These are phyloP conservation scores for Fistularia commersonii DNA, from an alignment of 2,797 vertebrate genomes.

Conservation along the genomic window DNA sequence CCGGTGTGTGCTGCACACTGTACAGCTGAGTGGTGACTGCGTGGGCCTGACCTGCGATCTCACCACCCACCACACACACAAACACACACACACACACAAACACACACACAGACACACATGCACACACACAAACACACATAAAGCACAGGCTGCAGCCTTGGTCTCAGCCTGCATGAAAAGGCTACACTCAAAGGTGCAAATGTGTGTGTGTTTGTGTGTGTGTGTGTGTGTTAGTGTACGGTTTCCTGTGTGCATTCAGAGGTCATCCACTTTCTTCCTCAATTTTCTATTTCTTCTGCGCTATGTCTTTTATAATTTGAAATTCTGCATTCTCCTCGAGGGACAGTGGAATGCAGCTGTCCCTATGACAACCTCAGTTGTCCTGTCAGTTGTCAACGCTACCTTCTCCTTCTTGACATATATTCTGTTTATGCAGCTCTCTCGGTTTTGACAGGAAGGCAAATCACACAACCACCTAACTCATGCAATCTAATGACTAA, in stretches of 20 bases:
- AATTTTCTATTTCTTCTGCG: constrained; percentile 15
- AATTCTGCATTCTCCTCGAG: constrained; percentile 55
- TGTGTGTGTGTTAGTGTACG: constrained; percentile 1
- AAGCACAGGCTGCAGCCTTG: constrained; percentile 38
- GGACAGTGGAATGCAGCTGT: constrained; percentile 55
- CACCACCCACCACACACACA: constrained; percentile 64
- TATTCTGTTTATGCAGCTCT: constrained; percentile 30
- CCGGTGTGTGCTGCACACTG: constrained; percentile 54
- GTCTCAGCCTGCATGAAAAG: constrained; percentile 41
- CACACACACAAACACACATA: neutral
- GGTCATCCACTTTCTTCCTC: constrained; percentile 36
- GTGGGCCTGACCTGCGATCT: constrained; percentile 77
- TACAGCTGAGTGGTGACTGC: constrained; percentile 72
- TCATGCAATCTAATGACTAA: too few relatives aligned
- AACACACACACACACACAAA: neutral
- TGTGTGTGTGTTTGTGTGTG: constrained; percentile 5
- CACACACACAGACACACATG: neutral
- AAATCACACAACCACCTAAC: constrained; percentile 13
- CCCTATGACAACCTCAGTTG: constrained; percentile 66
- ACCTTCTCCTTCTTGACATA: constrained; percentile 41
- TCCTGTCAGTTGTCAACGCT: constrained; percentile 50
- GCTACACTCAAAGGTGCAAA: constrained; percentile 1
- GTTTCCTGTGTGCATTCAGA: constrained; percentile 10
- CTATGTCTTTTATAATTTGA: constrained; percentile 43
- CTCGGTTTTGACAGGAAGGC: constrained; percentile 52